Evolutionary conservation across 2,113 vertebrate genomes (phyloP), one percentile per base, ranked within the genome.

Genomic region (Anas platyrhynchos): DNA sequence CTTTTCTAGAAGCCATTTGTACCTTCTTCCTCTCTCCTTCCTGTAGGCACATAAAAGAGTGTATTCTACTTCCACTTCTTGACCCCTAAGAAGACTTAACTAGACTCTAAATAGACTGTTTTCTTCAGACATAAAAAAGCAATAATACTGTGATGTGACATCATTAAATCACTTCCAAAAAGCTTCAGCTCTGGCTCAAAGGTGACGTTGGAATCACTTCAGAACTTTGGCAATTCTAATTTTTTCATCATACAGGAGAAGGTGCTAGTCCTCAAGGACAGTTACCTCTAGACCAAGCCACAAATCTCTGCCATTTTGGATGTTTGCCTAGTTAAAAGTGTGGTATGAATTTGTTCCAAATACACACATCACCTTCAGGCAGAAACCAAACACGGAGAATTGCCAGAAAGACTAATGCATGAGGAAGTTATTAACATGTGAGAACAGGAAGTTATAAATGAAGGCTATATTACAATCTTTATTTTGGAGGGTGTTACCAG

Each of bases 341-440:
- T 93, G 71, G 50, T 67, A 18, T 55, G 78, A 96, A 46, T 95
- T 96, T 89, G 55, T 71, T 96, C 59, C 78, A 93, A 94, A 92
- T 36, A 91, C 55, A 54, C 55, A 83, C 59, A 94, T 83, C 85
- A 89, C 82, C 93, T 93, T 82, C 87, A 96, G 85, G 84, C 78
- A 95, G 79, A 96, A 91, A 86, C 76, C 75, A 93, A 94, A 79
- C 82, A 80, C 77, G 87, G 72, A 93, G 6, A 74, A 56, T 63
- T 88, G 89, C 93, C 91, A 96, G 79, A 73, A 93, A 85, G 38
- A 50, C 89, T 87, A 79, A 95, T 93, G 18, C 81, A 79, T 50
- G 54, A 91, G 96, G 89, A 97, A 95, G 94, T 95, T 83, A 95
- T 89, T 95, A 93, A 86, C 79, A 74, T 77, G 84, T 86, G 91